Conservation (phyloP, 2,888 invertebrate genomes). For the Ametastegia equiseti region DNA sequence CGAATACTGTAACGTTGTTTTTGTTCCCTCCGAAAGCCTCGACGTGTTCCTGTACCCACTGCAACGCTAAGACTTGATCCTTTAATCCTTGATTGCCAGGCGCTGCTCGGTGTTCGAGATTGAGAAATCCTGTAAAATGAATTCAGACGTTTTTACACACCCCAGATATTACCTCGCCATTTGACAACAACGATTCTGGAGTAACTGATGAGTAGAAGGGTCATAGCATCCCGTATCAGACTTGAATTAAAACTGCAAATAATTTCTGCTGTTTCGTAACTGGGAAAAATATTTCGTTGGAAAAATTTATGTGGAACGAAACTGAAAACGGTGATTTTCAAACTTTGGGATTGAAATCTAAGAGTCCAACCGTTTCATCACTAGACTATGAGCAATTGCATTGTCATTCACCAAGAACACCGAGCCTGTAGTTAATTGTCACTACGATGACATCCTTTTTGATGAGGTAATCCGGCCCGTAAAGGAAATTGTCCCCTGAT, state of each 20-base stretch:
- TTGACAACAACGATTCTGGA: not conserved
- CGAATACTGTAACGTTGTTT: slow-evolving; percentile 42
- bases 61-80: slow-evolving; percentile 42
- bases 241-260: not conserved
- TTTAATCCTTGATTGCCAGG: slow-evolving; percentile 48
- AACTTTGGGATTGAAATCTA: not conserved
- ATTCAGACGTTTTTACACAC: not conserved
- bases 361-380: not conserved
- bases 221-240: not conserved
- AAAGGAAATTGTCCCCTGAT: slow-evolving; percentile 64
- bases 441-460: slow-evolving; percentile 66
- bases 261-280: too few species aligned
- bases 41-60: slow-evolving; percentile 25
- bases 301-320: not conserved
- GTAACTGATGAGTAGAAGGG: not conserved
- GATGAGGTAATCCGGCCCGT: slow-evolving; percentile 68
- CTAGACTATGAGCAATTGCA: not conserved
- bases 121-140: slow-evolving; percentile 37
- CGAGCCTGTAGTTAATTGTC: slow-evolving; percentile 68
- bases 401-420: slow-evolving; percentile 61
- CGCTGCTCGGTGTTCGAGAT: slow-evolving; percentile 35
- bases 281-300: not conserved
- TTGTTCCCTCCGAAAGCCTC: slow-evolving; percentile 50
- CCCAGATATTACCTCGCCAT: not conserved
- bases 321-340: not conserved